Base-by-base conservation (phyloP, 2,113 vertebrate species). In the Myiagra hebetior region DNA sequence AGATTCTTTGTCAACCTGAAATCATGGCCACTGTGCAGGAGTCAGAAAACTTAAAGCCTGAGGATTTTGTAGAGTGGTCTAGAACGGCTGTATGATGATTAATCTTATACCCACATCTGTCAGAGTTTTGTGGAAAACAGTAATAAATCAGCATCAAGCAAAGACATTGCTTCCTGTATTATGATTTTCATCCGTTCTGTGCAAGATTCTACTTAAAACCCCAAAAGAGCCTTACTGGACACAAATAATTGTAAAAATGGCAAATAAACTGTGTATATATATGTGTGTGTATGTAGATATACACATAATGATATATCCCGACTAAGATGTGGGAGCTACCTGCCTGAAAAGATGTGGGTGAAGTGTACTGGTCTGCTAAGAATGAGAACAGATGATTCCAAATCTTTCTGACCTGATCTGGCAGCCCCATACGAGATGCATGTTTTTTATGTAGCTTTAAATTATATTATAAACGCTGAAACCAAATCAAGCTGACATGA, bases 221-320 rank as follows among this genome's bases (percentile, higher is more conserved):
- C 15, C 11, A 8, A 12, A 68, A 67, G 31, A 10, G 4, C 5
- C 22, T 60, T 69, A 30, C 23, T 6, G 7, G 41, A 35, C 4
- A 46, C 19, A 64, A 59, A 17, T 8, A 37, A 37, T 21, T 31
- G 17, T 28, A 27, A 39, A 59, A 76, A 14, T 24, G 27, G 8
- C 33, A 63, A 47, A 63, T 30, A 41, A 73, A 46, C 4, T 33
- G 7, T 49, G 6, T 37, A 7, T 22, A 9, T 35, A 12, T 35
- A 1, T 39, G 6, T 31, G 2, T 49, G 1, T 47, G 5, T 31
- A 5, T 70, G 4, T 42, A 6, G 21, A 31, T 23, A 23, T 24
- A 24, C 23, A 22, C 10, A 24, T 13, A 6, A 13, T 46, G 22
- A n/a, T 23, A 9, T 77, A 11, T 49, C 21, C 7, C 41, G 52